phyloP scores from a whole-genome alignment of 2,113 vertebrate genomes.

The Silurus meridionalis region DNA sequence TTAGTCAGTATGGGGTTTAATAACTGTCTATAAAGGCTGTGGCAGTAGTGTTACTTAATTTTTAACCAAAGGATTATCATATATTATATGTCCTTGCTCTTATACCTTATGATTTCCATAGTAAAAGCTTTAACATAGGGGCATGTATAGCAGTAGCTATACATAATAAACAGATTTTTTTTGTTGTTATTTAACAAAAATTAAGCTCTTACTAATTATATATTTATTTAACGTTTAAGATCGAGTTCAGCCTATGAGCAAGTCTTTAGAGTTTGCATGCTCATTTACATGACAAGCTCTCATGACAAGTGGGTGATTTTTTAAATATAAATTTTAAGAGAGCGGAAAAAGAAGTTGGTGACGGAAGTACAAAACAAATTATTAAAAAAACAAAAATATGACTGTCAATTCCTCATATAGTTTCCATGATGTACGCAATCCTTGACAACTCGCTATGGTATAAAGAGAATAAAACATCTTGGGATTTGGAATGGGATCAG shows the following conservation, averaged over 20 bases:
- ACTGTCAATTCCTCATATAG: too few relatives aligned
- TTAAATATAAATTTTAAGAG: neutral
- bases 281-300: neutral
- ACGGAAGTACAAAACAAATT: neutral
- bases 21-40: neutral
- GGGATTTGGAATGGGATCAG: neutral
- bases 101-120: neutral
- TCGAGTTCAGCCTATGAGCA: neutral
- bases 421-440: too few relatives aligned
- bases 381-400: neutral
- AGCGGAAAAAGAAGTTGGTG: neutral
- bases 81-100: neutral
- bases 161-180: neutral
- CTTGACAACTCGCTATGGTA: neutral
- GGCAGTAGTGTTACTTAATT: neutral
- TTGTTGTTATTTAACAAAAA: neutral
- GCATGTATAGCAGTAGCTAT: neutral
- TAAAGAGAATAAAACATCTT: neutral
- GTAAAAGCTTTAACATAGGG: neutral
- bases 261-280: neutral
- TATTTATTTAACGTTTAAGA: neutral
- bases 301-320: neutral
- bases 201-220: neutral
- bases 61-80: neutral
- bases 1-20: neutral